phyloP scores from a whole-genome alignment of 2,888 invertebrate species.

The Scaptomyza caliginosa region DNA sequence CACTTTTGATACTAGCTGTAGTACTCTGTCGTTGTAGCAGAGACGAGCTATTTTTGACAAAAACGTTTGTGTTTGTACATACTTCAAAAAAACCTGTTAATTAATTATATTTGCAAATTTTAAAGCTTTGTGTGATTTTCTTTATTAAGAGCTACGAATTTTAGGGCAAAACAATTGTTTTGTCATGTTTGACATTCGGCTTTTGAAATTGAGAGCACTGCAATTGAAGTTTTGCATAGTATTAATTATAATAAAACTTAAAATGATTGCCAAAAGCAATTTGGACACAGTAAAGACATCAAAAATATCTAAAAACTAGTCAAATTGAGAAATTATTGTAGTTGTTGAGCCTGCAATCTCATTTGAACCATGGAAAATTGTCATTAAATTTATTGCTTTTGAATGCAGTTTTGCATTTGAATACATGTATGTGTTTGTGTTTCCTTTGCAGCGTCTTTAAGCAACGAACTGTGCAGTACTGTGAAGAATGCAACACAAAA shows the following conservation, averaged over 20 bases:
- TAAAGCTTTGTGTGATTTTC: background rate
- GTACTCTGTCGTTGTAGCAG: conserved; percentile 5
- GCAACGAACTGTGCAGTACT: conserved; percentile 15
- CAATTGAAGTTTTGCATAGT: too few species aligned
- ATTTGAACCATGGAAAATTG: background rate
- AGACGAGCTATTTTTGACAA: conserved; percentile 26
- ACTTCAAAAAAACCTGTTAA: conserved; percentile 28
- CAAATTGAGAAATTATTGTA: too few species aligned
- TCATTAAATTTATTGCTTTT: conserved; percentile 1
- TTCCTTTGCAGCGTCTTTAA: conserved; percentile 26
- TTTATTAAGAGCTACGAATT: too few species aligned
- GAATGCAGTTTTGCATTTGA: background rate
- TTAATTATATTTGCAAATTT: conserved; percentile 51
- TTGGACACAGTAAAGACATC: too few species aligned
- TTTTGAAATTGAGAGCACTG: too few species aligned
- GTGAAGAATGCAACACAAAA: conserved; percentile 50
- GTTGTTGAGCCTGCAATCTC: background rate
- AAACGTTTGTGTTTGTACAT: conserved; percentile 9
- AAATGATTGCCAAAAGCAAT: too few species aligned
- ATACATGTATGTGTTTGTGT: background rate
- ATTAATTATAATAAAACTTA: too few species aligned
- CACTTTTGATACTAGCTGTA: conserved; percentile 20
- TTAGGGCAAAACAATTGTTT: too few species aligned
- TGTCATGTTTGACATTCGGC: too few species aligned
- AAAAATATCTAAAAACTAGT: too few species aligned